Evolutionary conservation across 92 coral and sea anemone genomes (phyloP).

Genomic region (Umimayanthus kanabou): DNA sequence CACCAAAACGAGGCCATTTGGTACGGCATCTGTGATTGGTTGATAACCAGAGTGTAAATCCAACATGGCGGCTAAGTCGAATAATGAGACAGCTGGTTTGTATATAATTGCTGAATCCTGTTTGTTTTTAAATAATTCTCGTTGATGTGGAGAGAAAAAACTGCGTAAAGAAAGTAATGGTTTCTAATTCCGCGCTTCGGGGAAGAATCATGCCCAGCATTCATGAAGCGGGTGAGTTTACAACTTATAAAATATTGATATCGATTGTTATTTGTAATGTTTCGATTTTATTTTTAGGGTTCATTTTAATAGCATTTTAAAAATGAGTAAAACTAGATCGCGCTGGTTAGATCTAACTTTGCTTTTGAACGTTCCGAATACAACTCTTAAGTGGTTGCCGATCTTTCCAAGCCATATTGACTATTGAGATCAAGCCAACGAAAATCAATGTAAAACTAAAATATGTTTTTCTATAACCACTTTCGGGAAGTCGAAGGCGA

Average conservation of each 20-base stretch:
- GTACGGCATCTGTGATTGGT: background rate
- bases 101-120: background rate
- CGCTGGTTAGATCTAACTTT: too few relatives aligned
- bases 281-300: too few relatives aligned
- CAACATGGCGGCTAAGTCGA: constrained; percentile 6
- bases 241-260: background rate
- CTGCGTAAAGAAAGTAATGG: constrained; percentile 44
- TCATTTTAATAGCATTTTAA: too few relatives aligned
- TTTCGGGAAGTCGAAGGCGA: too few relatives aligned
- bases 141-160: background rate
- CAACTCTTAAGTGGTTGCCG: too few relatives aligned
- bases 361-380: too few relatives aligned
- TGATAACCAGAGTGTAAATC: background rate
- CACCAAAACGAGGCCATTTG: constrained; percentile 7
- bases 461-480: too few relatives aligned
- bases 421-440: too few relatives aligned
- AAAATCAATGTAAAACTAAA: too few relatives aligned
- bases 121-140: background rate
- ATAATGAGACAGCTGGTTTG: constrained; percentile 16
- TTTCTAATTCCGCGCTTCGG: constrained; percentile 80
- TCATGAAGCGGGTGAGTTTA: constrained; percentile 77
- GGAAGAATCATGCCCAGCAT: constrained; percentile 72
- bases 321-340: too few relatives aligned
- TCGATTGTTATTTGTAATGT: too few relatives aligned
- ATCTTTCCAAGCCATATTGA: background rate